Evolutionary conservation across 2,797 vertebrate genomes (phyloP).

Genomic region (Zalophus californianus): DNA sequence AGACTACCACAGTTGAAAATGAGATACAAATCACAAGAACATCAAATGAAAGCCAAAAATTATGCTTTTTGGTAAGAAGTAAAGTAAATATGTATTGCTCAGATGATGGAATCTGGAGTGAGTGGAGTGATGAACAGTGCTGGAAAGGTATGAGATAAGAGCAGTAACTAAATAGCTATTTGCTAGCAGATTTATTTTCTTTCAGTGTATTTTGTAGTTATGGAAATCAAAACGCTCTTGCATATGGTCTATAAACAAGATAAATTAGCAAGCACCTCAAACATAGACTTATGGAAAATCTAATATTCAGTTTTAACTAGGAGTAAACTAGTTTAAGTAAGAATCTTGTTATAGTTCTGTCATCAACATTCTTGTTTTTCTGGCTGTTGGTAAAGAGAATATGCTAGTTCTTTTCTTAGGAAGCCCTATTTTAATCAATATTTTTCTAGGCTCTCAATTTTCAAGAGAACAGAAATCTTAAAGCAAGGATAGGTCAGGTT

Average conservation of each 20-base stretch:
- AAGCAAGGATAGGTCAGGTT: not conserved
- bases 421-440: not conserved
- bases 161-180: not conserved
- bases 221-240: not conserved
- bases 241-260: not conserved
- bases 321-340: not conserved
- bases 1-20: conserved; percentile 81
- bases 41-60: conserved; percentile 58
- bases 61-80: conserved; percentile 86
- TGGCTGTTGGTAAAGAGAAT: not conserved
- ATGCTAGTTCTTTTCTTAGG: not conserved
- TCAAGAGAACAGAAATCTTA: conserved; percentile 48
- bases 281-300: conserved; percentile 30
- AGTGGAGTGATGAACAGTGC: conserved; percentile 86
- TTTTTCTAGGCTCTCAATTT: conserved; percentile 53
- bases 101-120: conserved; percentile 89
- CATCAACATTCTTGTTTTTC: conserved; percentile 27
- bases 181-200: conserved; percentile 31
- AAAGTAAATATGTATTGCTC: conserved; percentile 87
- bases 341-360: not conserved
- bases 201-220: conserved; percentile 35
- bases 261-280: not conserved
- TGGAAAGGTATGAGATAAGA: conserved; percentile 84
- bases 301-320: conserved; percentile 14
- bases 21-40: conserved; percentile 73